A percentile compares a stretch with the other conserved stretches of the same genome.
phyloP scores from a whole-genome alignment of 2,888 invertebrate species.

The Coelinius sp. region DNA sequence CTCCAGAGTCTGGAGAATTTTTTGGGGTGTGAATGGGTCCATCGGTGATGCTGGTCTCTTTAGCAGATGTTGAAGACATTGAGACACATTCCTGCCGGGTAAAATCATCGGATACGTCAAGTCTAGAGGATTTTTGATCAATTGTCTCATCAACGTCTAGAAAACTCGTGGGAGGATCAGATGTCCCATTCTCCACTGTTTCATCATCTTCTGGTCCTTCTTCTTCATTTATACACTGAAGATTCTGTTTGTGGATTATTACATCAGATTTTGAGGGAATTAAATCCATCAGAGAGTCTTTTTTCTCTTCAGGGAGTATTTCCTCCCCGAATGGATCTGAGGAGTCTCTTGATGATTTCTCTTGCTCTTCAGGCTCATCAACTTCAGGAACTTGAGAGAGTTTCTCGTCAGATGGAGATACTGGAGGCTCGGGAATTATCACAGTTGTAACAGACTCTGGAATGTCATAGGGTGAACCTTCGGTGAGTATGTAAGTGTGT shows the following conservation, averaged over 20 bases:
- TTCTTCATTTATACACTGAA: constrained; percentile 60
- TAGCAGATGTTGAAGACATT: constrained; percentile 50
- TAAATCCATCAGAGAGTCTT: constrained; percentile 55
- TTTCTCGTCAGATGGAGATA: constrained; percentile 40
- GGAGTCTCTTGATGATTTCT: not conserved
- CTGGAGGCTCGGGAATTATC: constrained; percentile 55
- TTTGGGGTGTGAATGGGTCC: constrained; percentile 39
- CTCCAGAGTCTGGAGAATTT: constrained; percentile 6
- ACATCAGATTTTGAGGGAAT: constrained; percentile 47
- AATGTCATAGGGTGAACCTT: constrained; percentile 63
- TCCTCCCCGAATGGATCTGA: constrained; percentile 3
- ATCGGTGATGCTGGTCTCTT: constrained; percentile 50
- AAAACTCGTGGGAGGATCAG: constrained; percentile 39
- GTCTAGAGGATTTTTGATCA: not conserved
- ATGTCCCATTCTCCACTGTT: constrained; percentile 38
- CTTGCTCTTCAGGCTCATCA: not conserved
- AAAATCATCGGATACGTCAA: constrained; percentile 32
- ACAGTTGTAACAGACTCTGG: constrained; percentile 66
- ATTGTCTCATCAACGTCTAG: constrained; percentile 29
- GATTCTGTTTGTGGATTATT: constrained; percentile 54
- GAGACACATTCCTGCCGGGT: constrained; percentile 37
- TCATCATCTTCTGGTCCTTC: constrained; percentile 46
- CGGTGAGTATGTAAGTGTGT: constrained; percentile 58
- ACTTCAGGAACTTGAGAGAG: constrained; percentile 46
- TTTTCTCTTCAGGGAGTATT: constrained; percentile 13